Evolutionary conservation across 1,140 invertebrate species (phyloP), one percentile per base, ranked within the genome.

Genomic region (Drosophila pseudoananassae): DNA sequence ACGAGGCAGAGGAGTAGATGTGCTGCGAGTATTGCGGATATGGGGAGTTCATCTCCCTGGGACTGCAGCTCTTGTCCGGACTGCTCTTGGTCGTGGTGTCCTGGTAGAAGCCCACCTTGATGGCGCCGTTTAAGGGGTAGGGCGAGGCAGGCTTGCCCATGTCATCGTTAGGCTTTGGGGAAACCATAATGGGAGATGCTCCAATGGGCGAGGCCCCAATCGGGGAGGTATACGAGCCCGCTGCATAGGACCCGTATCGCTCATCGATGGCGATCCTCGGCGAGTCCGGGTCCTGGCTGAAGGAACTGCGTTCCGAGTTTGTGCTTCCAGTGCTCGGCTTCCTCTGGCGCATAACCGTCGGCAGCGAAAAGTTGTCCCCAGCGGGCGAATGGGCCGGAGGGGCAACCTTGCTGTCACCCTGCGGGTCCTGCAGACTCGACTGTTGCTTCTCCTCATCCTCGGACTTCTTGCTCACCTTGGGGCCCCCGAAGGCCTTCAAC

Each of bases 401-500:
- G 10, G 59, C 69, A 6, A 81, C 66, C 4, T 74, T 78, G 0
- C 23, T 15, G 1, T 78, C 75, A 7, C 59, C 65, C 29, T 51
- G 64, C 23, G 46, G 4, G 40, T 60, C 75, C 40, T 17, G 7
- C 9, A 23, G 6, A 8, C 47, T 17, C 14, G 57, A 27, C 20
- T 55, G 65, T 15, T 73, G 77, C 25, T 93, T 93, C 38, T 92
- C 90, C 20, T 82, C 84, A 8, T 93, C 93, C 4, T 77, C 54
- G 46, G 92, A 90, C 36, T 90, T 87, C 23, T 92, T 92, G 14
- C 60, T 76, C 31, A 93, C 93, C 91, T 94, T 97, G 5, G 96
- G 96, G 0, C 95, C 95, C 40, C 97, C 97, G 91, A 98, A 98
- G 0, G 96, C 96, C 92, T 97, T 97, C 54, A 97, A 96, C 97